Evolutionary conservation across 2,797 vertebrate species (phyloP).

Genomic region (Remorina albescens): DNA sequence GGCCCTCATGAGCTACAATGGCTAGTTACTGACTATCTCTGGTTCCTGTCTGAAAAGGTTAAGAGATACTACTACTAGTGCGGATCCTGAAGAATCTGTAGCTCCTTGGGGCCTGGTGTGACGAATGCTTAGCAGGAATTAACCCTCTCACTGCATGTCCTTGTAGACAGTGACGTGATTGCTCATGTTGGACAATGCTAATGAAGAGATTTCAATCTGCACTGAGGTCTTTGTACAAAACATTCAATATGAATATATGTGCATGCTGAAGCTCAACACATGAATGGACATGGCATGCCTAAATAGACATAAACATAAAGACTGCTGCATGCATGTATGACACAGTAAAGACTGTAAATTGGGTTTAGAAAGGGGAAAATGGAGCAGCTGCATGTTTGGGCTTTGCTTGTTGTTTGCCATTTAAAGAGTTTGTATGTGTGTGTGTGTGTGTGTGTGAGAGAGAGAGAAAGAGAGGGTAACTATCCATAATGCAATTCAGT

Average conservation of each 20-base stretch:
- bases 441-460: constrained; percentile 13
- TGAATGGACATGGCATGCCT: constrained; percentile 70
- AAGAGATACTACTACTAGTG: constrained; percentile 29
- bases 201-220: constrained; percentile 28
- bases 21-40: constrained; percentile 31
- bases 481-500: background rate
- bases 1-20: constrained; percentile 78
- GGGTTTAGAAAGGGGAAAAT: constrained; percentile 24
- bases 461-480: background rate
- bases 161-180: constrained; percentile 42
- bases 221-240: constrained; percentile 10
- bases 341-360: constrained; percentile 23
- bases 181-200: constrained; percentile 21
- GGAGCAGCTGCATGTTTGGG: constrained; percentile 65
- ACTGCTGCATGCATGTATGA: constrained; percentile 62
- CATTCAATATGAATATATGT: constrained; percentile 8
- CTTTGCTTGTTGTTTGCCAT: constrained; percentile 49
- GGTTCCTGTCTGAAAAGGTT: constrained; percentile 52
- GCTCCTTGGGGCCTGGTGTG: constrained; percentile 78
- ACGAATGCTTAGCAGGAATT: constrained; percentile 57
- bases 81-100: constrained; percentile 66
- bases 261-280: constrained; percentile 62
- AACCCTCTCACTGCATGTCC: constrained; percentile 78
- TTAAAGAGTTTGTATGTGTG: constrained; percentile 29
- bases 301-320: constrained; percentile 54